Conservation (phyloP, 2,888 invertebrate species). For the Electrophaes corylata region DNA sequence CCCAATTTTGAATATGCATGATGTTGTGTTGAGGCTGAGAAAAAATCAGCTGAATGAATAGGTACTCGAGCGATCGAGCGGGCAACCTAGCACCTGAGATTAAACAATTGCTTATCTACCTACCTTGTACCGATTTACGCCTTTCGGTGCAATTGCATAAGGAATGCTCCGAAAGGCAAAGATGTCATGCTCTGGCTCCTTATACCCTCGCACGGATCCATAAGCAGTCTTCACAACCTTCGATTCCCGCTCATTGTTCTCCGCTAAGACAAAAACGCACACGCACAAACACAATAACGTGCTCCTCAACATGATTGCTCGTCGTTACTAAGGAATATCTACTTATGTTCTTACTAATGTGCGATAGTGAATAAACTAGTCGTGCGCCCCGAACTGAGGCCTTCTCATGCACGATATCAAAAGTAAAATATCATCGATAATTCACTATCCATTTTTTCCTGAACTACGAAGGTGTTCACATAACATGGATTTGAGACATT, state of each 20-base stretch:
- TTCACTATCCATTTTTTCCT: no score
- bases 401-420: neutral
- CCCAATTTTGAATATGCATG: no score
- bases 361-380: neutral
- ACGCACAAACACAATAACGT: constrained; percentile 20
- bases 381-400: neutral
- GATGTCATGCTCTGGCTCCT: constrained; percentile 38
- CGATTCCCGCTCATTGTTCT: constrained; percentile 26
- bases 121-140: constrained; percentile 43
- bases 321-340: neutral
- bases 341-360: neutral
- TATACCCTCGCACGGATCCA: constrained; percentile 54
- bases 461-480: neutral
- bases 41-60: no score
- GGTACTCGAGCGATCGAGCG: no score
- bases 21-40: no score
- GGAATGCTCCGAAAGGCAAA: constrained; percentile 50
- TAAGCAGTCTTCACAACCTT: constrained; percentile 43
- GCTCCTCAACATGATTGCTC: constrained; percentile 31
- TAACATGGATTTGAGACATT: neutral
- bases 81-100: no score
- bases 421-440: neutral
- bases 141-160: constrained; percentile 53
- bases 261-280: constrained; percentile 7
- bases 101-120: neutral